phyloP scores from a whole-genome alignment of 2,113 vertebrate genomes.

The Pygoscelis adeliae region DNA sequence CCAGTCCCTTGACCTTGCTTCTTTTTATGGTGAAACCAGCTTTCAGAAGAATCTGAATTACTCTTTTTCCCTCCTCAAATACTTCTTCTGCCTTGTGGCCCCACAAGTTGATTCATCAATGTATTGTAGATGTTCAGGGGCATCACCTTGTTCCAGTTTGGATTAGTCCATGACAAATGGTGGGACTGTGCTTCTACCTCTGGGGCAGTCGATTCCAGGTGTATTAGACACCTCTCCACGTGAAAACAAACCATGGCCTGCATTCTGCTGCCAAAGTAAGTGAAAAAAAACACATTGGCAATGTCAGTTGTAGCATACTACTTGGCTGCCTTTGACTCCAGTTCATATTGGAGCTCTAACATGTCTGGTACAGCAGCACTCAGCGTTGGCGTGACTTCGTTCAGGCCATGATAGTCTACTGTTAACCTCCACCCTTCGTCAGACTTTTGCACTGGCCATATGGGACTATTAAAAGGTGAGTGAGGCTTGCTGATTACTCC shows the following conservation, averaged over 20 bases:
- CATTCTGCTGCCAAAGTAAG: neutral
- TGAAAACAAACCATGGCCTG: neutral
- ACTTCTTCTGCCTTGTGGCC: too few relatives aligned
- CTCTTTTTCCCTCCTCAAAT: too few relatives aligned
- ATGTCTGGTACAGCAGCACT: neutral
- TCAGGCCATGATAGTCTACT: neutral
- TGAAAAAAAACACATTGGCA: neutral
- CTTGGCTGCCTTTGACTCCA: neutral
- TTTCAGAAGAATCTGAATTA: too few relatives aligned
- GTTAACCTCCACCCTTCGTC: neutral
- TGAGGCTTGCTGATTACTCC: too few relatives aligned
- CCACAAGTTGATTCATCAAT: too few relatives aligned
- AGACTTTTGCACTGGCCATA: neutral
- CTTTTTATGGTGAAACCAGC: too few relatives aligned
- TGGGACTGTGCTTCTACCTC: neutral
- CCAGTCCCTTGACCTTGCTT: too few relatives aligned
- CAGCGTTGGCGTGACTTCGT: neutral
- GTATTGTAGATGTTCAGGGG: too few relatives aligned
- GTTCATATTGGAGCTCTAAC: neutral
- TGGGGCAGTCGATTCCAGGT: neutral
- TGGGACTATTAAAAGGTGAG: neutral
- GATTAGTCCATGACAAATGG: neutral
- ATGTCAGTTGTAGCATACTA: neutral
- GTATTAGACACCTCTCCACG: neutral
- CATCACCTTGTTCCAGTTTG: too few relatives aligned